Percentiles rank a stretch among this genome's conserved stretches.
Conservation (phyloP, 2,113 vertebrate genomes). For the Pedetes capensis region DNA sequence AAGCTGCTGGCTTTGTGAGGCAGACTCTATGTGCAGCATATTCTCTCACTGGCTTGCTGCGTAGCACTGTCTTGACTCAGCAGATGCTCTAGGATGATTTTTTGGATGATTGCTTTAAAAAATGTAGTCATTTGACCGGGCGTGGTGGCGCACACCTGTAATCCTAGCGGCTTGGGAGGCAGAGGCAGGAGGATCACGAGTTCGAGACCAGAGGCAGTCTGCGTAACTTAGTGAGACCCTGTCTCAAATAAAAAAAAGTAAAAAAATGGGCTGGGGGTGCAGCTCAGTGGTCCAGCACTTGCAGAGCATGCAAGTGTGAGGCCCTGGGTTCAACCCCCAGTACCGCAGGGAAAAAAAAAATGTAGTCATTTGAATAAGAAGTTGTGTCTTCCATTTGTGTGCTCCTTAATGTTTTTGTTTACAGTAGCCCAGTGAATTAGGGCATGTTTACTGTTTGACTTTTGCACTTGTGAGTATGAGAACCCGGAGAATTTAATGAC, state of each 20-base stretch:
- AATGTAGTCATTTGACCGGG: neutral
- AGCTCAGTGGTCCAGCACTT: no score
- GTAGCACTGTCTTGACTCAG: neutral
- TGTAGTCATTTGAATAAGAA: neutral
- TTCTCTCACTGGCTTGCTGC: neutral
- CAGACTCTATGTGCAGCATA: rapidly evolving
- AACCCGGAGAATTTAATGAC: neutral
- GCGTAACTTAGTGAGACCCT: no score
- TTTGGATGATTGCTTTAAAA: neutral
- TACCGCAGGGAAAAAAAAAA: no score
- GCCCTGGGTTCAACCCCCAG: no score
- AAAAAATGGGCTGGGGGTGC: no score
- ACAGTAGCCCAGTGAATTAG: neutral
- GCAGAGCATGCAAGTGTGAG: no score
- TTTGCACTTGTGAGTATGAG: neutral
- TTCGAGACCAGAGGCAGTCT: no score
- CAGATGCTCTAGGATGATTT: neutral
- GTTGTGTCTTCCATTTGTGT: neutral
- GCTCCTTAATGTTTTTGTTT: neutral
- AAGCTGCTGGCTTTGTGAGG: neutral
- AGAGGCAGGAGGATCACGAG: no score
- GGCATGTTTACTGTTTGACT: neutral
- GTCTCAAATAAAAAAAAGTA: no score
- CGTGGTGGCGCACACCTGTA: no score
- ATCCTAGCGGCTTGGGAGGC: no score